Base-by-base conservation (phyloP, 2,888 invertebrate genomes). In the Limnephilus rhombicus region DNA sequence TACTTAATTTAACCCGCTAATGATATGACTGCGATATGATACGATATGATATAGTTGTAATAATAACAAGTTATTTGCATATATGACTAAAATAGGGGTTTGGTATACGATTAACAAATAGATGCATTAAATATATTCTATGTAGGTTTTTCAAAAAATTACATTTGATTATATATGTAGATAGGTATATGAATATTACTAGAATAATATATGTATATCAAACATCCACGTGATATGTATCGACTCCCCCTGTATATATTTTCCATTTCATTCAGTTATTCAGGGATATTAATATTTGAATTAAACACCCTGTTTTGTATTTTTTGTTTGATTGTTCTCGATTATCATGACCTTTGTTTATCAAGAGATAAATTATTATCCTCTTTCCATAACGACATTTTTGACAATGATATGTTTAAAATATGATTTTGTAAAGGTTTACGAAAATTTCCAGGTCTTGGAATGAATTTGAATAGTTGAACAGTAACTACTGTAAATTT, bases 111-210 rank as follows among this genome's bases (percentile, higher is more conserved):
- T 89, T 91, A 93, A 93, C 92, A 87, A 91, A 90, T 90, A 49
- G 80, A 92, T 91, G 80, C 88, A 80, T 89, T 80, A 24, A 89
- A 89, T 92, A 90, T 90, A 86, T 90, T 91, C 90, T 88, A 94
- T 93, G 89, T 92, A 93, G 87, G 91, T 92, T 92, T 92, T 91
- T 91, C 92, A 91, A 93, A 96, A 94, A 96, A 96, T 96, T 96
- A 96, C 96, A 96, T 96, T 96, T 96, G 96, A 96, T 96, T 96
- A 94, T 95, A 94, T 93, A 94, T 93, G 94, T 95, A 95, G 94
- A 85, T 92, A 95, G 94, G 83, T 92, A 92, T 94, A 94, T 95
- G 94, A 94, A 94, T 94, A 94, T 92, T 94, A 94, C 94, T 94
- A 94, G 68, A 24, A 94, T 94, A 94, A 94, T 94, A 94, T 92